Evolutionary conservation across 2,797 vertebrate species (phyloP).

Genomic region (Tachyglossus aculeatus): DNA sequence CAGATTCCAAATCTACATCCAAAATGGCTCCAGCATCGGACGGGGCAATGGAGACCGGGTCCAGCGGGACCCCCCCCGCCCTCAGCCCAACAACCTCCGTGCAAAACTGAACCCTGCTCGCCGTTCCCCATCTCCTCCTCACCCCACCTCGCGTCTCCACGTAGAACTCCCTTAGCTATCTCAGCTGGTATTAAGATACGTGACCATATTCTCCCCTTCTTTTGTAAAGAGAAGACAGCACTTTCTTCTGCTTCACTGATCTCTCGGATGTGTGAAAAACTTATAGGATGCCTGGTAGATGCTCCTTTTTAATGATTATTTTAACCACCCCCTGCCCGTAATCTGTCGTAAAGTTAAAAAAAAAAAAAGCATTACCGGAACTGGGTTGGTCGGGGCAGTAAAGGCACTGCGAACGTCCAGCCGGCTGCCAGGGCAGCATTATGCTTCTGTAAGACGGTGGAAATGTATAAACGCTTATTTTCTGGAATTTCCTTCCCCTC

Average conservation of each 20-base stretch:
- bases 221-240: conserved; percentile 79
- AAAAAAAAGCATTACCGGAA: conserved; percentile 86
- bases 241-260: conserved; percentile 74
- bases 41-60: not conserved
- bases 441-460: conserved; percentile 37
- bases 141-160: conserved; percentile 46
- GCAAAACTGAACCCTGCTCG: not conserved
- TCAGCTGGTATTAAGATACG: conserved; percentile 67
- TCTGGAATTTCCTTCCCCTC: too few species aligned
- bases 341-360: too few species aligned
- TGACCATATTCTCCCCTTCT: conserved; percentile 66
- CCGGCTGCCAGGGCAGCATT: not conserved
- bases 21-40: conserved; percentile 10
- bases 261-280: conserved; percentile 56
- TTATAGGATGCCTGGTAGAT: conserved; percentile 30
- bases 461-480: conserved; percentile 64
- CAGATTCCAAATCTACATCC: conserved; percentile 39
- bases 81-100: conserved; percentile 48
- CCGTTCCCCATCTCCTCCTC: conserved; percentile 46
- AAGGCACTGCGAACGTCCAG: conserved; percentile 23
- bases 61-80: not conserved
- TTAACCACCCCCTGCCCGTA: not conserved
- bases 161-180: conserved; percentile 57
- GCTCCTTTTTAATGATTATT: conserved; percentile 29
- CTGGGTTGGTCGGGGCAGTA: conserved; percentile 41